A percentile compares a stretch with the other conserved stretches of the same genome.
Evolutionary conservation across 2,888 invertebrate genomes (phyloP).

Genomic region (Biston stratarius): DNA sequence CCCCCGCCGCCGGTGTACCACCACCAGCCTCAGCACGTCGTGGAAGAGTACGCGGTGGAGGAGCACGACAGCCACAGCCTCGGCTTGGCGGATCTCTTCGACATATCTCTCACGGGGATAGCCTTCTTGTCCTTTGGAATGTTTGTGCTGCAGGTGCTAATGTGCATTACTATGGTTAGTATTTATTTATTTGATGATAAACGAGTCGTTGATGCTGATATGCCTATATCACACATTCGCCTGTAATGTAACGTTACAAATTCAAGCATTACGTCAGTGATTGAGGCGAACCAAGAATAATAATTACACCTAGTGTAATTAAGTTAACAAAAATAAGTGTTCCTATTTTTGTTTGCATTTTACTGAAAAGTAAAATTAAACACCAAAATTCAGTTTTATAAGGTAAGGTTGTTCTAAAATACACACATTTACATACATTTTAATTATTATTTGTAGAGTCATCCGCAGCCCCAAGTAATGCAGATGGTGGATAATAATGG

Average conservation of each 20-base stretch:
- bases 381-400: no score
- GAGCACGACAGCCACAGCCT: constrained; percentile 86
- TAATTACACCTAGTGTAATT: no score
- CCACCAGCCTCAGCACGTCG: constrained; percentile 58
- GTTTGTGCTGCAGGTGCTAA: constrained; percentile 92
- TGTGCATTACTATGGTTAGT: constrained; percentile 90
- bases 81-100: constrained; percentile 90
- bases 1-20: constrained; percentile 76
- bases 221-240: no score
- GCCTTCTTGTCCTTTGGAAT: constrained; percentile 93
- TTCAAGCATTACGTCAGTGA: no score
- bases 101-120: constrained; percentile 92
- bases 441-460: constrained; percentile 57
- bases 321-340: no score
- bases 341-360: no score
- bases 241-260: no score
- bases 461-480: constrained; percentile 75
- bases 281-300: no score
- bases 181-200: background rate
- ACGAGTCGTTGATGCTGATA: no score
- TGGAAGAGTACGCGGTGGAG: constrained; percentile 71
- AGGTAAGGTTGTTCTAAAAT: no score
- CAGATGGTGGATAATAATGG: constrained; percentile 75
- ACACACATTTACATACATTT: no score
- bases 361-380: no score